A percentile compares a stretch with the other conserved stretches of the same genome.
These are phyloP conservation scores for Aleadryas rufinucha DNA, from an alignment of 2,113 vertebrate species.

Conservation along the genomic window DNA sequence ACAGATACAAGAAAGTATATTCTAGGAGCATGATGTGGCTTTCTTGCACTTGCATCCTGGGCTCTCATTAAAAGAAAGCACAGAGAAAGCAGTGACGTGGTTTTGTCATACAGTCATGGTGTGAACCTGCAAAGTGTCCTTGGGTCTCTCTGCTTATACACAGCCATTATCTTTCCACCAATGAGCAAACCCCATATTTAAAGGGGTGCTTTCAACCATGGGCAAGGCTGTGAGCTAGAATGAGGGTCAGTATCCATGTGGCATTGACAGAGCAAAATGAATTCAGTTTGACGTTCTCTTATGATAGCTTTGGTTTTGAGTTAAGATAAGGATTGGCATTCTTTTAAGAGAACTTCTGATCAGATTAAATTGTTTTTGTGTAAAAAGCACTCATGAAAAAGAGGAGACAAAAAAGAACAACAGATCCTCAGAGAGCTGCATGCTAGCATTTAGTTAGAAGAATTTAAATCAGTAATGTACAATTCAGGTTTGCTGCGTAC, in stretches of 20 bases:
- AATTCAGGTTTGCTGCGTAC: neutral
- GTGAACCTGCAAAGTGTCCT: neutral
- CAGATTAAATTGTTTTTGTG: neutral
- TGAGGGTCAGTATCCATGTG: neutral
- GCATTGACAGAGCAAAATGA: neutral
- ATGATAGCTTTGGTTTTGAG: neutral
- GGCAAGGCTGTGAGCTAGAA: neutral
- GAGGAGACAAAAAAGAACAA: constrained; percentile 6
- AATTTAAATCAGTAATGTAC: constrained; percentile 37
- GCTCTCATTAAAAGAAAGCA: neutral
- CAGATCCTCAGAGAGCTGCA: neutral
- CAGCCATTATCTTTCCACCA: neutral
- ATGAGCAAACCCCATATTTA: neutral
- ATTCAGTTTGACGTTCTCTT: neutral
- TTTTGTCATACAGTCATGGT: neutral
- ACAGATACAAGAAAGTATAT: neutral
- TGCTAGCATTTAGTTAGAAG: neutral
- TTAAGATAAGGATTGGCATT: neutral
- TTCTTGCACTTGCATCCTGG: neutral
- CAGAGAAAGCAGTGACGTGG: neutral
- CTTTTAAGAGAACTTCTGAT: constrained; percentile 2
- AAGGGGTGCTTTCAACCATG: neutral
- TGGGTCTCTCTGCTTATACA: neutral
- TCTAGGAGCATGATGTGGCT: neutral
- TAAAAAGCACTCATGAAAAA: neutral